Percentiles rank a stretch among this genome's conserved stretches.
Evolutionary conservation across 2,113 vertebrate genomes (phyloP).

Genomic region (Drymodes brunneopygia): DNA sequence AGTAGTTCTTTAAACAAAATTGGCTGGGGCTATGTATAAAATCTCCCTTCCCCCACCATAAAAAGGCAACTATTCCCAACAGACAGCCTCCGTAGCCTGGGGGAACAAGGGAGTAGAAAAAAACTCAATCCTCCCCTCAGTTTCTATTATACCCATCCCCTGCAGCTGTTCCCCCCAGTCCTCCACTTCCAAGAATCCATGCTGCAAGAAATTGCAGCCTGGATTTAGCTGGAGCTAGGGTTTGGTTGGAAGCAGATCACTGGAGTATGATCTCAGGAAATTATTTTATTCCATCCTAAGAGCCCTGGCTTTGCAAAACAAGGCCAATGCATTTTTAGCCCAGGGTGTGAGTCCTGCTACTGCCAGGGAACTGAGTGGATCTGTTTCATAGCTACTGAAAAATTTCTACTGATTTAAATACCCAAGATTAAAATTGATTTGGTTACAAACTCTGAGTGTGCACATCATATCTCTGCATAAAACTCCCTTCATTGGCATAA

Average conservation of each 20-base stretch:
- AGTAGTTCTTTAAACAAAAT: background rate
- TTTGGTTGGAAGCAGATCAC: background rate
- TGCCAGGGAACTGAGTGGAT: background rate
- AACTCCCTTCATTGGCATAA: conserved; percentile 25
- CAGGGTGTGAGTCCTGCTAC: background rate
- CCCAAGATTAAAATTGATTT: conserved; percentile 2
- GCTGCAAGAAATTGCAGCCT: background rate
- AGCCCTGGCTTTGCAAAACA: background rate
- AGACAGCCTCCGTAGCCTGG: background rate
- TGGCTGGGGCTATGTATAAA: background rate
- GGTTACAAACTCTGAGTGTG: background rate
- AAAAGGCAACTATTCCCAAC: background rate
- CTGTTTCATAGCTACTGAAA: background rate
- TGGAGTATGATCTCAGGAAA: background rate
- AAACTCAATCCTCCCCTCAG: background rate
- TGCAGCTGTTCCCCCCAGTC: background rate
- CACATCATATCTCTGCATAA: background rate
- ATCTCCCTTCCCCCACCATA: background rate
- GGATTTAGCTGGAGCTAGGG: background rate
- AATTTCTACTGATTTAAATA: background rate
- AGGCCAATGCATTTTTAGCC: background rate
- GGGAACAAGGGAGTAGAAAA: background rate
- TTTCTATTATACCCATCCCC: background rate
- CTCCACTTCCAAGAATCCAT: background rate
- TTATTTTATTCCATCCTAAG: background rate